These are phyloP conservation scores for Callionymus lyra DNA, from an alignment of 2,113 vertebrate genomes.

Conservation along the genomic window DNA sequence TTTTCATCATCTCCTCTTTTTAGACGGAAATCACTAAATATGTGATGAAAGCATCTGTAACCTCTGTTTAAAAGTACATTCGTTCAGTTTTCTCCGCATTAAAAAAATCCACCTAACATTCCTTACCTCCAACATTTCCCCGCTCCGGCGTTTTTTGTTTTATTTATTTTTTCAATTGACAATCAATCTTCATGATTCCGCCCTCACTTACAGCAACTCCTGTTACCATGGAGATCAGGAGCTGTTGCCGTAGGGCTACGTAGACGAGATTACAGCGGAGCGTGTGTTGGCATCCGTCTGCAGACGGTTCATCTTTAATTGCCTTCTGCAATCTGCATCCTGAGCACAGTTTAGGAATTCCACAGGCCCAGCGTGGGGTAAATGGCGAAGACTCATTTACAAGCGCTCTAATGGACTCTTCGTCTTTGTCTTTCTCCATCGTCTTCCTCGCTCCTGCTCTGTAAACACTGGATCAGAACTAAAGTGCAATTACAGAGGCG, in stretches of 20 bases:
- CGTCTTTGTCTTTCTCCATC: conserved; percentile 31
- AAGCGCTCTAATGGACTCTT: conserved; percentile 54
- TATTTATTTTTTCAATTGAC: too few relatives aligned
- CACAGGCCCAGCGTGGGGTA: conserved; percentile 53
- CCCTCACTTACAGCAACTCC: conserved; percentile 43
- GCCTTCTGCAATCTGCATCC: conserved; percentile 57
- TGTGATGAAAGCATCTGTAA: too few relatives aligned
- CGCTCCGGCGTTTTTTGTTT: conserved; percentile 26
- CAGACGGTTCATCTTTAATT: conserved; percentile 54
- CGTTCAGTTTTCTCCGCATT: too few relatives aligned
- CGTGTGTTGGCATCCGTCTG: conserved; percentile 14
- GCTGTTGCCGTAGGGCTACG: conserved; percentile 34
- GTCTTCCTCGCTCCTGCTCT: conserved; percentile 7
- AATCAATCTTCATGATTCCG: conserved; percentile 58
- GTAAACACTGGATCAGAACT: not conserved
- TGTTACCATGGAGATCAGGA: conserved; percentile 63
- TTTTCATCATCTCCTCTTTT: too few relatives aligned
- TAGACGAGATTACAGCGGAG: conserved; percentile 10
- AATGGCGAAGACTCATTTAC: conserved; percentile 59
- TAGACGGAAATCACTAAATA: too few relatives aligned
- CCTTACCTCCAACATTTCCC: not conserved
- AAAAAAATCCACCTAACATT: too few relatives aligned
- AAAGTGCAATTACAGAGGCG: too few relatives aligned
- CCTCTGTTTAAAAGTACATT: too few relatives aligned
- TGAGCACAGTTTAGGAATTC: conserved; percentile 51